phyloP scores from a whole-genome alignment of 2,113 vertebrate species.

The Dermatemys mawii region DNA sequence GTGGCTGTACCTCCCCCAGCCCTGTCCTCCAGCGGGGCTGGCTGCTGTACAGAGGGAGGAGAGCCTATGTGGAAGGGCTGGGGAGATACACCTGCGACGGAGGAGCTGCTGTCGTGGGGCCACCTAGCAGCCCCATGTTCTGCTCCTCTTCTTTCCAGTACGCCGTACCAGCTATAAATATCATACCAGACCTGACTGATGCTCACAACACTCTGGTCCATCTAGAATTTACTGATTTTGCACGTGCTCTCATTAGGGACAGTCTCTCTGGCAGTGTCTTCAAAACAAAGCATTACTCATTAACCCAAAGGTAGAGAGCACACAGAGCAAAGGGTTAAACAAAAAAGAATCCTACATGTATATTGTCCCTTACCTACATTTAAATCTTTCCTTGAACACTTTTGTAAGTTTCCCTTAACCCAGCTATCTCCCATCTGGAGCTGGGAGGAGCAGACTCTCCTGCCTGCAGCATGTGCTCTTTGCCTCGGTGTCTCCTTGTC shows the following conservation, averaged over 20 bases:
- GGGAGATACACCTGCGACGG: no score
- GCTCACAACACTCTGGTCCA: no score
- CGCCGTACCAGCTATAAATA: no score
- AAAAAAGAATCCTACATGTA: background rate
- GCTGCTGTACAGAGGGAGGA: no score
- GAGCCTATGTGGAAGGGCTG: no score
- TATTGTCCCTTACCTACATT: background rate
- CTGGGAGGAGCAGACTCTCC: background rate
- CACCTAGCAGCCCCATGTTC: no score
- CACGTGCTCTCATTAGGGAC: background rate
- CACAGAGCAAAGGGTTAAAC: background rate
- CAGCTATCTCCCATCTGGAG: background rate
- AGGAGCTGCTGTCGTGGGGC: no score
- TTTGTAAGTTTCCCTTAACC: background rate
- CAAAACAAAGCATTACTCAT: background rate
- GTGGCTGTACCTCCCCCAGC: no score
- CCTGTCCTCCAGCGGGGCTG: no score
- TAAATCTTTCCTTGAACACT: background rate
- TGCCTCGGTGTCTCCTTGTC: background rate
- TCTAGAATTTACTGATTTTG: background rate
- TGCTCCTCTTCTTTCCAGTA: no score
- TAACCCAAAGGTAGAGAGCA: background rate
- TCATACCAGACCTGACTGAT: no score
- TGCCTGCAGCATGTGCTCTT: background rate
- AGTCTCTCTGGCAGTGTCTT: background rate